Evolutionary conservation across 2,888 invertebrate species (phyloP).

Genomic region (Hedya salicella): DNA sequence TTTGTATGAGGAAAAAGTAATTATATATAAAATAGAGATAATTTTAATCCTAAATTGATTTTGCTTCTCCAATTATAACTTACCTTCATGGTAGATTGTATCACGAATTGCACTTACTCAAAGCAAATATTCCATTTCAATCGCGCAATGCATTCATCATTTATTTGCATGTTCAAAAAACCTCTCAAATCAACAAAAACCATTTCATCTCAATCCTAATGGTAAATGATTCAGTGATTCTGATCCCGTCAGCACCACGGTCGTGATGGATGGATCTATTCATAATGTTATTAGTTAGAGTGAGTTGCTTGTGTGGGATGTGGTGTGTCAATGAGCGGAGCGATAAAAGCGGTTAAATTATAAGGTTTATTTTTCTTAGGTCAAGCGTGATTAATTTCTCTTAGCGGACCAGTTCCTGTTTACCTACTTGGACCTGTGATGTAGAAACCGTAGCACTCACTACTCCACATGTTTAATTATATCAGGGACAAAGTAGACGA

Average conservation of each 20-base stretch:
- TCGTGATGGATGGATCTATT: conserved; percentile 52
- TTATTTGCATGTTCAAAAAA: conserved; percentile 29
- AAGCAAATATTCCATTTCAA: neutral
- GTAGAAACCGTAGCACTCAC: no score
- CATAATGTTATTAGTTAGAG: conserved; percentile 61
- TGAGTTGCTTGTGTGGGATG: conserved; percentile 48
- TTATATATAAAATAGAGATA: no score
- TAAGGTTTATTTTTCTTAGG: neutral
- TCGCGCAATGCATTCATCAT: conserved; percentile 19
- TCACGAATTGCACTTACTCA: neutral
- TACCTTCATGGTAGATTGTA: neutral
- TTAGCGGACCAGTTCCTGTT: no score
- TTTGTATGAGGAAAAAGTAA: no score
- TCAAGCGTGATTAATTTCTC: no score
- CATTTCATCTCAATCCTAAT: conserved; percentile 46
- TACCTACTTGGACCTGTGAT: no score
- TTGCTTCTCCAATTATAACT: no score
- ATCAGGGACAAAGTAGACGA: no score
- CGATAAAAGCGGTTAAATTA: neutral
- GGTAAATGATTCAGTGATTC: conserved; percentile 63
- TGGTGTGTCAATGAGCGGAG: conserved; percentile 1
- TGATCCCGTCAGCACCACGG: conserved; percentile 46
- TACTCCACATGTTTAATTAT: no score
- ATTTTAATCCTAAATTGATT: no score
- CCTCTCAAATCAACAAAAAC: conserved; percentile 25